These are phyloP conservation scores for Anoplopoma fimbria DNA, from an alignment of 2,113 vertebrate genomes.

Conservation along the genomic window DNA sequence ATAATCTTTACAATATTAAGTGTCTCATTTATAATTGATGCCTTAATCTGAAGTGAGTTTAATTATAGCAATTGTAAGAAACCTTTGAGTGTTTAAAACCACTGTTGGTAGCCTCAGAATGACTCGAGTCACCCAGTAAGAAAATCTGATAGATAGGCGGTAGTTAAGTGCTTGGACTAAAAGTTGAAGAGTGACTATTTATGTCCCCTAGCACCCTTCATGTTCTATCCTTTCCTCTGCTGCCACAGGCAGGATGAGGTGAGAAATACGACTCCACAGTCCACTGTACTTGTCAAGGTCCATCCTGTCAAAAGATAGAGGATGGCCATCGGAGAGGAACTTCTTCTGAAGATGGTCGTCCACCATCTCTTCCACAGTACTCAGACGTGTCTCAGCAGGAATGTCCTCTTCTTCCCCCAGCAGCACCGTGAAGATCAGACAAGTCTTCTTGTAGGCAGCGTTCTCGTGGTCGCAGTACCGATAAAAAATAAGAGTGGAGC, in stretches of 20 bases:
- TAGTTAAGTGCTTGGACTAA: not conserved
- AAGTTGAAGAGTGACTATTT: not conserved
- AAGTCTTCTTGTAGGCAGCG: slow-evolving; percentile 90
- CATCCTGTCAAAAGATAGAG: slow-evolving; percentile 79
- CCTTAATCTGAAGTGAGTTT: slow-evolving; percentile 8
- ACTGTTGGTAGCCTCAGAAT: not conserved
- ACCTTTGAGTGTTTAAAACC: not conserved
- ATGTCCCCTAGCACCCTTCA: slow-evolving; percentile 59
- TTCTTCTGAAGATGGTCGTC: slow-evolving; percentile 88
- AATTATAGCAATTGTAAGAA: not conserved
- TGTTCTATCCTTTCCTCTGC: slow-evolving; percentile 67
- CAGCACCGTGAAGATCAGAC: slow-evolving; percentile 91
- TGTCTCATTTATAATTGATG: slow-evolving; percentile 8
- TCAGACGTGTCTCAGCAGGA: slow-evolving; percentile 71
- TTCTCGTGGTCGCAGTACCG: slow-evolving; percentile 97
- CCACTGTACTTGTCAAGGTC: slow-evolving; percentile 84
- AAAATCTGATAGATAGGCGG: not conserved
- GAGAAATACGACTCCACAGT: slow-evolving; percentile 87
- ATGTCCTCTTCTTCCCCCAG: slow-evolving; percentile 85
- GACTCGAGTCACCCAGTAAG: not conserved
- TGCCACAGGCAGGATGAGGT: slow-evolving; percentile 82
- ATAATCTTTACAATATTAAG: not conserved
- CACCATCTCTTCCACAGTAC: slow-evolving; percentile 90
- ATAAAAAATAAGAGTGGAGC: slow-evolving; percentile 95
- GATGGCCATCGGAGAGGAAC: slow-evolving; percentile 72